Evolutionary conservation across 2,888 invertebrate species (phyloP), one percentile per base, ranked within the genome.

Genomic region (Keiferia lycopersicella): DNA sequence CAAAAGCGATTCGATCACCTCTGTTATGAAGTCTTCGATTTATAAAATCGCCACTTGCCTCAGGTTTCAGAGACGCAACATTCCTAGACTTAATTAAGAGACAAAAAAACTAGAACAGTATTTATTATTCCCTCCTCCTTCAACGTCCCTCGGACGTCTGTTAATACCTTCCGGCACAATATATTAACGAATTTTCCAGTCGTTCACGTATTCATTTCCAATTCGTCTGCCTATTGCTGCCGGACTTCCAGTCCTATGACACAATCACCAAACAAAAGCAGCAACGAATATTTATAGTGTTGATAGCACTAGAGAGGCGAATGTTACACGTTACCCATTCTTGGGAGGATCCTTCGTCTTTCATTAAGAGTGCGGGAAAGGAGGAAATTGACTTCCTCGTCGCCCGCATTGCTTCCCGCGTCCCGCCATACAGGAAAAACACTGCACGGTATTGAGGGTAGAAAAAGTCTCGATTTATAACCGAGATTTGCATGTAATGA

Each of bases 341-440:
- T 26, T 8, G 56, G 34, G 30, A 26, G 74, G 72, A 73, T 68
- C 71, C 72, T 72, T 70, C 74, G 75, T 77, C 75, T 78, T 77
- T 76, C 79, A 77, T 77, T 74, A 75, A 67, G 10, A 56, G 56
- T 66, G 71, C 66, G 71, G 67, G 70, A 58, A 64, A 66, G 67
- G 66, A 73, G 80, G 83, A 84, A 77, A 82, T 83, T 80, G 77
- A 75, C 74, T 71, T 80, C 82, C 79, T 78, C 75, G 72, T 69
- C 71, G 70, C 67, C 71, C 67, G 65, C 69, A 71, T 66, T 65
- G 63, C 67, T 63, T 63, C 65, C 65, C 6, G 30, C 30, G 6
- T 30, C 30, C 30, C 59, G 59, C 41, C 41, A 39, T 39, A 16
- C 12, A 20, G 41, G 39, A 59, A 59, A 39, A 41, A 59, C 59